phyloP scores from a whole-genome alignment of 1,140 invertebrate species.

The Cryptotermes secundus region DNA sequence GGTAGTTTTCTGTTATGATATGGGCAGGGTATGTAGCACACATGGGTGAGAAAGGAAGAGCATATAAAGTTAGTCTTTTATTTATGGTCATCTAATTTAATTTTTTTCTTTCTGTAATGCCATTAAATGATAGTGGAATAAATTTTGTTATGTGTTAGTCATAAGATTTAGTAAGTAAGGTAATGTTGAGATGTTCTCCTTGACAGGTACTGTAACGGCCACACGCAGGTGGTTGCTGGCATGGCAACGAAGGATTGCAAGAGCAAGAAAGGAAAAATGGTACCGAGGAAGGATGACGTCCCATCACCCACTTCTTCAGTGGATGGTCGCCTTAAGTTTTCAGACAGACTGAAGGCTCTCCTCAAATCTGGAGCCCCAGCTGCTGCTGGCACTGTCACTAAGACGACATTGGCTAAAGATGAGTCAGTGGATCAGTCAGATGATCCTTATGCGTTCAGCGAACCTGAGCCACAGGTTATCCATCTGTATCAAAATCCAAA shows the following conservation, averaged over 20 bases:
- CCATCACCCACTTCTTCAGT: constrained; percentile 45
- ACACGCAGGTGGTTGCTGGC: constrained; percentile 54
- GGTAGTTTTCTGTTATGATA: too few species aligned
- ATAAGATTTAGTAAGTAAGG: too few species aligned
- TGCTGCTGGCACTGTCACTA: neutral
- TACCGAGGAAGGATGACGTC: constrained; percentile 38
- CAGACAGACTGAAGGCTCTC: constrained; percentile 52
- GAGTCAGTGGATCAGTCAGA: constrained; percentile 41
- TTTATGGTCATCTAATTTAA: too few species aligned
- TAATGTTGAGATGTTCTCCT: neutral
- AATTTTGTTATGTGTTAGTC: too few species aligned
- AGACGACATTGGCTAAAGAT: constrained; percentile 22
- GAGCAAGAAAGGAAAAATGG: constrained; percentile 49
- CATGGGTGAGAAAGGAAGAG: too few species aligned
- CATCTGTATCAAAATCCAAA: constrained; percentile 28
- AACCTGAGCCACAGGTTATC: constrained; percentile 46
- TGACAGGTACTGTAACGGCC: constrained; percentile 55
- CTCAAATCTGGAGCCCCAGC: constrained; percentile 45
- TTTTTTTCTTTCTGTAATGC: too few species aligned
- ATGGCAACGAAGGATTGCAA: constrained; percentile 55
- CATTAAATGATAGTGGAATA: too few species aligned
- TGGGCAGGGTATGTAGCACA: too few species aligned
- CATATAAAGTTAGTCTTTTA: too few species aligned
- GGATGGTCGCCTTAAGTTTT: constrained; percentile 57
- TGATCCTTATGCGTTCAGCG: constrained; percentile 62